Conservation (phyloP, 2,888 invertebrate species). For the Hetaerina titia region DNA sequence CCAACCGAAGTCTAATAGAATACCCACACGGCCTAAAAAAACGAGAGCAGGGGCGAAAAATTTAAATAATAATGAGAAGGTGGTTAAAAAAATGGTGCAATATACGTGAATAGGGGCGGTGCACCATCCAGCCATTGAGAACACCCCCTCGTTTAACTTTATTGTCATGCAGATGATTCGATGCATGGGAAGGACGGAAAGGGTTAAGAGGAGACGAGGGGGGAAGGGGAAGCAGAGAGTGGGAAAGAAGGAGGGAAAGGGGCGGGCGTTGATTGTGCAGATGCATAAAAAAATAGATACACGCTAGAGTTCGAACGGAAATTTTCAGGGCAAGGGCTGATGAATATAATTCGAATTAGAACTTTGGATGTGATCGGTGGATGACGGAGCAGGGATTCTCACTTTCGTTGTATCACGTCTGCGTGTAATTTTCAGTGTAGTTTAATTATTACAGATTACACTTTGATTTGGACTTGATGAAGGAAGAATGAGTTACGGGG, state of each 20-base stretch:
- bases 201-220: neutral
- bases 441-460: conserved; percentile 12
- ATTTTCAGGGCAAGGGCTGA: neutral
- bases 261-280: neutral
- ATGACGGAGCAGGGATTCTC: neutral
- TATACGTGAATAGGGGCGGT: conserved; percentile 49
- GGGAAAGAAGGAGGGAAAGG: neutral
- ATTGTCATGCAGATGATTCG: conserved; percentile 65
- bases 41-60: conserved; percentile 11
- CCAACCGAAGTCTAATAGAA: conserved; percentile 48
- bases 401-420: neutral
- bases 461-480: conserved; percentile 16
- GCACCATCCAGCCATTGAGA: conserved; percentile 64
- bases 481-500: neutral
- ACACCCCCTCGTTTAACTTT: conserved; percentile 63
- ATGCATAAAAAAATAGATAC: neutral
- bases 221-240: neutral
- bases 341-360: neutral
- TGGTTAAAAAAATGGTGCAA: conserved; percentile 41
- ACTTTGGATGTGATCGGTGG: neutral
- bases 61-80: conserved; percentile 59
- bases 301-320: neutral
- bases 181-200: neutral
- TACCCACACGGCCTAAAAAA: conserved; percentile 17
- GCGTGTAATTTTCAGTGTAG: neutral